These are phyloP conservation scores for Cranoglanis bouderius DNA, from an alignment of 2,113 vertebrate genomes.

Conservation along the genomic window DNA sequence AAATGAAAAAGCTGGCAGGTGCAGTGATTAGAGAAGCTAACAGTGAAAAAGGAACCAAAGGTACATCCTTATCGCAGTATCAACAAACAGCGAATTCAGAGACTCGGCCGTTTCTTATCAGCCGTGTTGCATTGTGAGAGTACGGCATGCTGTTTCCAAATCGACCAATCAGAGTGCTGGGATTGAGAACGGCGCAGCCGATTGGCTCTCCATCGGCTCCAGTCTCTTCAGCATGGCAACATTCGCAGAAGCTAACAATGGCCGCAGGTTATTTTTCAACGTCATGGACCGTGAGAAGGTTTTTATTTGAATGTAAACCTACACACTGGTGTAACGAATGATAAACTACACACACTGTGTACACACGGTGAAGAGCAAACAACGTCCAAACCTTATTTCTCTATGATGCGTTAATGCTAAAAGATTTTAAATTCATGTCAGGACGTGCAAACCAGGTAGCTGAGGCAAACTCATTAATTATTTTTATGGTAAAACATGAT, in stretches of 20 bases:
- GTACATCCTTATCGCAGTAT: constrained; percentile 21
- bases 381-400: not conserved
- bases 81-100: not conserved
- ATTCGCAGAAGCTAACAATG: not conserved
- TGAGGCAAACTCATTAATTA: not conserved
- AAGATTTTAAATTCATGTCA: not conserved
- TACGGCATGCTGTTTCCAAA: not conserved
- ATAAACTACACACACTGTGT: constrained; percentile 4
- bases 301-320: constrained; percentile 1
- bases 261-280: not conserved
- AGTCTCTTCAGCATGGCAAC: not conserved
- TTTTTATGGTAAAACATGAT: not conserved
- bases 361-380: not conserved
- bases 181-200: not conserved
- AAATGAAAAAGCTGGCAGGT: not conserved
- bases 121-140: not conserved
- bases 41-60: not conserved
- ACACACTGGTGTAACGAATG: not conserved
- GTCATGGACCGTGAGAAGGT: not conserved
- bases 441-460: not conserved
- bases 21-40: not conserved
- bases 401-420: not conserved
- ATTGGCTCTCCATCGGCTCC: not conserved
- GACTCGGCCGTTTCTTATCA: constrained; percentile 1
- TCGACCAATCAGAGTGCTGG: not conserved